These are phyloP conservation scores for Hirtodrosophila duncani DNA, from an alignment of 2,888 invertebrate genomes.

Conservation along the genomic window DNA sequence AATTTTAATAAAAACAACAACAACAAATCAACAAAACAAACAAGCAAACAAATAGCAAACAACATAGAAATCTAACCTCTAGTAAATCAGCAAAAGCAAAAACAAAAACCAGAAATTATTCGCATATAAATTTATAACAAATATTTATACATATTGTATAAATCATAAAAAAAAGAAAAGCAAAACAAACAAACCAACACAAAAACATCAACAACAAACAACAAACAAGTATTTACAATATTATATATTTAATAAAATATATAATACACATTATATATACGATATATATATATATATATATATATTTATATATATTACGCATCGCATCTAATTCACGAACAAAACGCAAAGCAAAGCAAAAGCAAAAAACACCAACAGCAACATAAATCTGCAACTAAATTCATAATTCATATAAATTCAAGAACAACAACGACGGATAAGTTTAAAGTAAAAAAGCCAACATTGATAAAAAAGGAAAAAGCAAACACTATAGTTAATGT, in stretches of 20 bases:
- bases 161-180: conserved; percentile 5
- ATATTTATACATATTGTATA: conserved; percentile 14
- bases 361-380: conserved; percentile 22
- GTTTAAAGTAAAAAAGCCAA: too few species aligned
- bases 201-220: conserved; percentile 10
- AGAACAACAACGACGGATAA: too few species aligned
- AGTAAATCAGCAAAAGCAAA: conserved; percentile 14
- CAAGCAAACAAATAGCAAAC: too few species aligned
- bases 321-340: too few species aligned
- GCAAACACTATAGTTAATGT: too few species aligned
- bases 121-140: conserved; percentile 5
- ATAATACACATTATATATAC: conserved; percentile 6
- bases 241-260: conserved; percentile 5
- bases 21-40: conserved; percentile 19
- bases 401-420: conserved; percentile 21
- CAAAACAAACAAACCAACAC: conserved; percentile 5
- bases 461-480: too few species aligned
- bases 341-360: conserved; percentile 8
- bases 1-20: conserved; percentile 52
- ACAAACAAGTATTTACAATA: conserved; percentile 1
- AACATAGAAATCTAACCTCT: too few species aligned
- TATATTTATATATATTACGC: conserved; percentile 24
- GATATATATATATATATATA: conserved; percentile 6
- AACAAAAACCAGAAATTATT: conserved; percentile 6
- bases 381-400: conserved; percentile 18